Evolutionary conservation across 92 coral and sea anemone species (phyloP).

Genomic region (Porites divaricata): DNA sequence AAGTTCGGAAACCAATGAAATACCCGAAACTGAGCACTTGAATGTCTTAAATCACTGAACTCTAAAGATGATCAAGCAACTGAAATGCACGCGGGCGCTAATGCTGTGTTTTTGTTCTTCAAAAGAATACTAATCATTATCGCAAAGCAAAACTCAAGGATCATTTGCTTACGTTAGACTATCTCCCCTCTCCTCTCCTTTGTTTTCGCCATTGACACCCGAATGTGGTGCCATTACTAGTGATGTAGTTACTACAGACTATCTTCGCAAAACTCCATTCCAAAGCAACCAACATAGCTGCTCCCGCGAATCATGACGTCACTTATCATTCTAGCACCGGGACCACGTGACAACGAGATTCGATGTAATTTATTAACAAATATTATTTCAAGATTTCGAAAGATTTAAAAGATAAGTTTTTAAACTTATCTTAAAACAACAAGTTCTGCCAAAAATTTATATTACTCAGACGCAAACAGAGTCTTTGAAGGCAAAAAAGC

Average conservation of each 20-base stretch:
- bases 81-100: not conserved
- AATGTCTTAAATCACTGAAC: not conserved
- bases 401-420: not conserved
- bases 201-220: slow-evolving; percentile 56
- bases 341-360: slow-evolving; percentile 31
- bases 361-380: not conserved
- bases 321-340: slow-evolving; percentile 21
- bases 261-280: slow-evolving; percentile 10
- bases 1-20: not conserved
- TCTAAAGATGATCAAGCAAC: not conserved
- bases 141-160: slow-evolving; percentile 5
- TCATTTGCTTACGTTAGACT: slow-evolving; percentile 51
- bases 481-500: too few species aligned
- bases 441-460: not conserved
- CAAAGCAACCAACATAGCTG: slow-evolving; percentile 1
- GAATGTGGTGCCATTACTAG: slow-evolving; percentile 69
- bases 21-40: not conserved
- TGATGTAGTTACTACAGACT: slow-evolving; percentile 1
- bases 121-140: not conserved
- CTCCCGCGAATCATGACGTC: slow-evolving; percentile 47
- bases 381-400: not conserved
- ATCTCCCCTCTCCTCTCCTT: slow-evolving; percentile 38
- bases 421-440: too few species aligned
- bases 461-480: not conserved
- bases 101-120: slow-evolving; percentile 24